Base-by-base conservation (phyloP, 2,797 vertebrate genomes). In the Phaenicophaeus curvirostris region DNA sequence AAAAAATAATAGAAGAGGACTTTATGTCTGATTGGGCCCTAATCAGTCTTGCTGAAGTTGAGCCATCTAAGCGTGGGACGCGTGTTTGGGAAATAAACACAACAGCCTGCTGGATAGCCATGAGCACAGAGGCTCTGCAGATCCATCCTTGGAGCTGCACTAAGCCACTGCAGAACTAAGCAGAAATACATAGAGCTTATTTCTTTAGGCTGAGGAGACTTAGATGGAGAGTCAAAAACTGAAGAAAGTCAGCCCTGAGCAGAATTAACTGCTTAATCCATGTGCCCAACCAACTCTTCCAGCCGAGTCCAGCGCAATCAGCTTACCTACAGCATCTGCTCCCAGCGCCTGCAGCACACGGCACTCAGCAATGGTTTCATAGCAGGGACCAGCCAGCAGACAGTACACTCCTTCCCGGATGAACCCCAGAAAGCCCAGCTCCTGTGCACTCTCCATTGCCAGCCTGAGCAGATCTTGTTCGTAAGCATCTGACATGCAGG, bases 401-500 rank as follows among this genome's bases (percentile, higher is more conserved):
- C 98, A 98, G 98, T 98, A 99, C 57, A 98, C 98, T 2, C 98
- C 98, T n/a, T 98, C 95, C 57, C 94, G 96, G 73, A 97, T 57
- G 93, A 98, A 98, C 74, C 80, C 63, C 76, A 69, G 61, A 28
- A 96, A 97, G 46, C 89, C 96, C 87, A 98, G 97, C 78, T 98
- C 97, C 93, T 97, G 50, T 0, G 97, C 98, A 1, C 96, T 96
- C 84, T 97, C 57, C 90, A 54, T 92, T 9, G 97, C 97, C 95
- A 98, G 82, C 58, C 51, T 4, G 2, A 91, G 94, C 91, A 99
- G 91, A 2, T 97, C 95, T 69, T 85, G 90, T 65, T 99, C 98
- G 15, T 99, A 99, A 2, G 98, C 98, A 13, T 99, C 98, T 1
- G 98, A 99, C 98, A 98, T 98, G 97, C 98, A 98, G 11, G 97